These are phyloP conservation scores for Macrosteles quadrilineatus DNA, from an alignment of 1,140 invertebrate species.

Conservation along the genomic window DNA sequence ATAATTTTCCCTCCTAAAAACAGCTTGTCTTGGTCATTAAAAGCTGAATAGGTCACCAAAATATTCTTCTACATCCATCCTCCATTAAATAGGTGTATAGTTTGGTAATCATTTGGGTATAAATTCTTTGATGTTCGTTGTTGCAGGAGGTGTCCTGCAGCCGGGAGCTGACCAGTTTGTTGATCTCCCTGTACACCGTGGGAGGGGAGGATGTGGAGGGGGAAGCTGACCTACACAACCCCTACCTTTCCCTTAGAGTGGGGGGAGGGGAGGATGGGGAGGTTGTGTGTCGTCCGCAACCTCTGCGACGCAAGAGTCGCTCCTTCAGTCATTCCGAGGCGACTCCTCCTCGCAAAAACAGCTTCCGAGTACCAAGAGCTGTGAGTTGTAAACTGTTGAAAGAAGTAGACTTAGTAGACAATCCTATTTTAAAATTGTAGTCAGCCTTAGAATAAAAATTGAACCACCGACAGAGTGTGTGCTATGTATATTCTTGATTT, in stretches of 20 bases:
- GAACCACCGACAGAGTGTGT: too few relatives aligned
- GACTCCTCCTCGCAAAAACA: not conserved
- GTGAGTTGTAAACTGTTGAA: slow-evolving; percentile 2
- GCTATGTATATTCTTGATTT: too few relatives aligned
- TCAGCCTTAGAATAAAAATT: too few relatives aligned
- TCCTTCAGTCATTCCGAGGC: not conserved
- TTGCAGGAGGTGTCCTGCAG: slow-evolving; percentile 49
- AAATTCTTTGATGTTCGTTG: too few relatives aligned
- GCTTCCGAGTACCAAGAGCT: not conserved
- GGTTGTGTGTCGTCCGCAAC: not conserved
- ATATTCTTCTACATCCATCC: too few relatives aligned
- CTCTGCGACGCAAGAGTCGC: not conserved
- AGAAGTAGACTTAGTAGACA: too few relatives aligned
- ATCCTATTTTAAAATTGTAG: too few relatives aligned
- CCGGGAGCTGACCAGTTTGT: slow-evolving; percentile 59
- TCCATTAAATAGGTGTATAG: too few relatives aligned
- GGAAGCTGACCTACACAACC: slow-evolving; percentile 38
- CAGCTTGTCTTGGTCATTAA: too few relatives aligned
- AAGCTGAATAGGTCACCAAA: too few relatives aligned
- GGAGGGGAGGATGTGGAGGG: slow-evolving; percentile 33
- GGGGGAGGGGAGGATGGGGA: not conserved
- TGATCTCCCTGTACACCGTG: slow-evolving; percentile 62
- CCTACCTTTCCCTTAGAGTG: slow-evolving; percentile 42
- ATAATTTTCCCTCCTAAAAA: too few relatives aligned
- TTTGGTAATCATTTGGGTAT: too few relatives aligned